Percentiles rank a stretch among this genome's conserved stretches.
Conservation (phyloP, 35 echinoderm and acorn worm species). For the Eucidaris tribuloides region DNA sequence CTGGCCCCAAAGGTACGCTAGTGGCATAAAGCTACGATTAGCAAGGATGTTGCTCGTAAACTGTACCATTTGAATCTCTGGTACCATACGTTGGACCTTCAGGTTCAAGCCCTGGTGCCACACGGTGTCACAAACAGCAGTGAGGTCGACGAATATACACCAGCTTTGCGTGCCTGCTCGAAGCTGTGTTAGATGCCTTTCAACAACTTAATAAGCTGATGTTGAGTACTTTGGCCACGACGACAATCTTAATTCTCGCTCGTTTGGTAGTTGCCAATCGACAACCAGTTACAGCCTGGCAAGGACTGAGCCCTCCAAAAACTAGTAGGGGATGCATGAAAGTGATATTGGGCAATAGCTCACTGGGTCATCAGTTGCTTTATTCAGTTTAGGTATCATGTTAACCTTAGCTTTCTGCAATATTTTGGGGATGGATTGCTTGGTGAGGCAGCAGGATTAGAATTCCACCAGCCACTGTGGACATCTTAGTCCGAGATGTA, state of each 20-base stretch:
- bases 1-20: too few species aligned
- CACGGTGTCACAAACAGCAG: conserved; percentile 22
- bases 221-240: background rate
- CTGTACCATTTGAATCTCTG: background rate
- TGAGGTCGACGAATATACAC: conserved; percentile 1
- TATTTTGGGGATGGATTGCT: conserved; percentile 12
- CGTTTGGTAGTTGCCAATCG: background rate
- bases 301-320: background rate
- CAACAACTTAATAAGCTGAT: background rate
- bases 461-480: background rate
- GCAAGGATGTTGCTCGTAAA: background rate
- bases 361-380: conserved; percentile 26
- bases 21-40: conserved; percentile 24
- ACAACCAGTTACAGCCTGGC: background rate
- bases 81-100: background rate
- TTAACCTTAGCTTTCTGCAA: conserved; percentile 4
- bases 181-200: conserved; percentile 31
- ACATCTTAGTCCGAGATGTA: background rate
- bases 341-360: too few species aligned
- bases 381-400: background rate
- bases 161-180: background rate
- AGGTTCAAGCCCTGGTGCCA: too few species aligned
- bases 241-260: background rate
- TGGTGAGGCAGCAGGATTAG: too few species aligned
- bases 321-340: background rate